A percentile compares a stretch with the other conserved stretches of the same genome.
Evolutionary conservation across 2,888 invertebrate species (phyloP).

Genomic region (Drosophila prolongata): DNA sequence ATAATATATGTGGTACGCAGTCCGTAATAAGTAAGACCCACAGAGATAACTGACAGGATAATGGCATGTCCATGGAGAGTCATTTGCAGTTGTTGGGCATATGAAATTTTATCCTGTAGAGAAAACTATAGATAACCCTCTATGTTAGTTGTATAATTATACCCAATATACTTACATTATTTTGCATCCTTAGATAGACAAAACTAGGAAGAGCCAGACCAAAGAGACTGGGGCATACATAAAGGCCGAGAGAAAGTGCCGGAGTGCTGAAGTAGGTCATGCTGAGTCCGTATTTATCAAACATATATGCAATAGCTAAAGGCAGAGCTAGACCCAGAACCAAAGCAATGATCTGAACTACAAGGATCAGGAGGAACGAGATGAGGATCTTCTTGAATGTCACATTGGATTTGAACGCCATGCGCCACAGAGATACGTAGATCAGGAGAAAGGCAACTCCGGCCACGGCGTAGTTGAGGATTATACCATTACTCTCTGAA

Average conservation of each 20-base stretch:
- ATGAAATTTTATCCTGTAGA: slow-evolving; percentile 69
- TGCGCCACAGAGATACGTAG: slow-evolving; percentile 69
- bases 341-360: slow-evolving; percentile 64
- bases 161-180: slow-evolving; percentile 62
- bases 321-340: slow-evolving; percentile 76
- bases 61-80: slow-evolving; percentile 79
- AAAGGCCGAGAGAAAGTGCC: slow-evolving; percentile 84
- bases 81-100: slow-evolving; percentile 75
- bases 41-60: slow-evolving; percentile 61
- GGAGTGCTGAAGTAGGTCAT: slow-evolving; percentile 87
- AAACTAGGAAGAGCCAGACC: slow-evolving; percentile 75
- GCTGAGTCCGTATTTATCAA: slow-evolving; percentile 82
- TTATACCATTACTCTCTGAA: slow-evolving; percentile 84
- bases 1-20: slow-evolving; percentile 78
- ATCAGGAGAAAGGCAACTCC: slow-evolving; percentile 78
- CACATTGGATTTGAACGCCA: slow-evolving; percentile 67
- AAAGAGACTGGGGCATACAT: slow-evolving; percentile 79
- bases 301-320: slow-evolving; percentile 78
- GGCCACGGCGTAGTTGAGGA: slow-evolving; percentile 81
- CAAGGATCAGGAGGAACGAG: slow-evolving; percentile 38
- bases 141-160: no score
- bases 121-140: no score
- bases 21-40: slow-evolving; percentile 58
- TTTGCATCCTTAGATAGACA: slow-evolving; percentile 70
- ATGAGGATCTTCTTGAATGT: slow-evolving; percentile 62